These are phyloP conservation scores for Lepidocyrtinus sp. DNA, from an alignment of 2,888 invertebrate genomes.

Conservation along the genomic window DNA sequence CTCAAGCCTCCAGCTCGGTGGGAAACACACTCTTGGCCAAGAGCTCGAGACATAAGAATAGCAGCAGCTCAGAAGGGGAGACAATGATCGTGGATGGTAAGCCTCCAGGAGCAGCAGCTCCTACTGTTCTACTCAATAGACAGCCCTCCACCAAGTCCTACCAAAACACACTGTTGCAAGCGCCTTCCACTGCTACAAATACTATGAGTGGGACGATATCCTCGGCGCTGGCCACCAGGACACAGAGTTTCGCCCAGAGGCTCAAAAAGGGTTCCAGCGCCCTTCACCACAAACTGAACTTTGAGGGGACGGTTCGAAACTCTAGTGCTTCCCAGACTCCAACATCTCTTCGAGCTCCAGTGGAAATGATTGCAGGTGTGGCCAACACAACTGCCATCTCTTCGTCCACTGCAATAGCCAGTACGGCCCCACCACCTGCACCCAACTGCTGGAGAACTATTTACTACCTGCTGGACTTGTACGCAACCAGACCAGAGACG, in stretches of 20 bases:
- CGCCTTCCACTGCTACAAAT: conserved; percentile 38
- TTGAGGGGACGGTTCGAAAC: conserved; percentile 61
- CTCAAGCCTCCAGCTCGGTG: no score
- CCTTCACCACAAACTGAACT: conserved; percentile 71
- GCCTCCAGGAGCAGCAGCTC: background rate
- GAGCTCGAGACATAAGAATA: conserved; percentile 66
- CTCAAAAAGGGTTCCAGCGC: conserved; percentile 84
- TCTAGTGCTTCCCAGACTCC: conserved; percentile 69
- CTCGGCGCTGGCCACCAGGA: conserved; percentile 74
- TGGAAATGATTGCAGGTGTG: conserved; percentile 41
- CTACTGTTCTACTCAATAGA: no score
- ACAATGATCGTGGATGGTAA: conserved; percentile 25
- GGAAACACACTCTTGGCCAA: no score
- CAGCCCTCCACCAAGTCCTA: conserved; percentile 27
- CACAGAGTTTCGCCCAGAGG: conserved; percentile 92
- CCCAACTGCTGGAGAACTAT: conserved; percentile 96
- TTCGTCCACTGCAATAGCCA: conserved; percentile 13
- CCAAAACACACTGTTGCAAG: conserved; percentile 17
- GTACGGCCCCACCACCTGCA: conserved; percentile 32
- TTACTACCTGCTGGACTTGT: conserved; percentile 91
- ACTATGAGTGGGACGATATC: conserved; percentile 53
- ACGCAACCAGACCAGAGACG: conserved; percentile 95
- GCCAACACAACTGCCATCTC: conserved; percentile 1
- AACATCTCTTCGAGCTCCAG: conserved; percentile 66
- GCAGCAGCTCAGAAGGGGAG: conserved; percentile 65